phyloP scores from a whole-genome alignment of 2,797 vertebrate species.

The Peromyscus attwateri region DNA sequence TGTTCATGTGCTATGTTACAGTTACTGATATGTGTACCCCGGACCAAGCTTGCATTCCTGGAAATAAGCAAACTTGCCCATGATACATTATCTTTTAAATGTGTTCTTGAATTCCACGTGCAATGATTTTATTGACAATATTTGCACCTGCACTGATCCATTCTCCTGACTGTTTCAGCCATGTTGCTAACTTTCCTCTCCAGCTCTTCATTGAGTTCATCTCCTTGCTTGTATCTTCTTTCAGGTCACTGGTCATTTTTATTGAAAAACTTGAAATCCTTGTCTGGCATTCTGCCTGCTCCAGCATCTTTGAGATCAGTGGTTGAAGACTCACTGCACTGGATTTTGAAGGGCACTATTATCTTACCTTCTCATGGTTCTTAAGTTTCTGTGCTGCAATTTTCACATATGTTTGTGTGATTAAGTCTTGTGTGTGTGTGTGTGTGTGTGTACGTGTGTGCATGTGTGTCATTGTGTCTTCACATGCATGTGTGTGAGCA shows the following conservation, averaged over 20 bases:
- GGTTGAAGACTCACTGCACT: not conserved
- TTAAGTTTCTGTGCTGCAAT: not conserved
- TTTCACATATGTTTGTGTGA: not conserved
- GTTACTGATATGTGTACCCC: not conserved
- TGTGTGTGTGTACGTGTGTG: not conserved
- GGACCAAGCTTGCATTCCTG: not conserved
- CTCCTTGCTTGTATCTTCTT: too few relatives aligned
- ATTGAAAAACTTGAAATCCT: not conserved
- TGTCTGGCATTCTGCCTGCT: not conserved
- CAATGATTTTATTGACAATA: not conserved
- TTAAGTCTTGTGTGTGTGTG: not conserved
- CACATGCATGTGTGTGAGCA: not conserved
- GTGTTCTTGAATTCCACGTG: not conserved
- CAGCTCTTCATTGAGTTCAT: not conserved
- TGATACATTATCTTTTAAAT: not conserved
- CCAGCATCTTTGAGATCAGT: not conserved
- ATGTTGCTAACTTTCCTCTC: not conserved
- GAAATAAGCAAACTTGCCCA: not conserved
- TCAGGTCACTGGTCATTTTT: not conserved
- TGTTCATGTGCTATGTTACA: not conserved
- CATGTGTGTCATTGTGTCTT: not conserved
- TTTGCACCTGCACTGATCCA: not conserved
- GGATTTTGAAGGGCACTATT: not conserved
- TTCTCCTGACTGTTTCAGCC: not conserved
- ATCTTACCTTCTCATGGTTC: not conserved